Percentiles rank a stretch among this genome's conserved stretches.
Conservation (phyloP, 2,797 vertebrate species). For the Sebastes flavidus region DNA sequence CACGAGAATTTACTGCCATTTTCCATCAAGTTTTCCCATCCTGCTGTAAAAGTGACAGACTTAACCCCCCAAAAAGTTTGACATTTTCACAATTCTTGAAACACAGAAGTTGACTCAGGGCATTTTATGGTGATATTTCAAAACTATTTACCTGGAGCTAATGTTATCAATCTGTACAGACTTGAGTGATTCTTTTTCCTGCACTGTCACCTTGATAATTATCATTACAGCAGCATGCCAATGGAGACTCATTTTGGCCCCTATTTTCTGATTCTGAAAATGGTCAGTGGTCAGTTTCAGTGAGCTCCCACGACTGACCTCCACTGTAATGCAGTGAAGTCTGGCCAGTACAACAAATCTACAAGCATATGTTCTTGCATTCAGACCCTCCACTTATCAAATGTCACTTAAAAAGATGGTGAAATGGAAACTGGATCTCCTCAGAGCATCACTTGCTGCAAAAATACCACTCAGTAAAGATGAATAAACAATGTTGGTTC, state of each 20-base stretch:
- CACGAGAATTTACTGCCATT: conserved; percentile 9
- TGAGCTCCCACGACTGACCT: neutral
- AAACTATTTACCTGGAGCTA: neutral
- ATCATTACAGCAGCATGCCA: neutral
- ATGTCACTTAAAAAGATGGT: conserved; percentile 20
- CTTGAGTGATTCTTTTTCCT: neutral
- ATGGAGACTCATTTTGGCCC: neutral
- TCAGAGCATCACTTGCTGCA: conserved; percentile 44
- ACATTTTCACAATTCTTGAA: neutral
- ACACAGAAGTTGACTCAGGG: neutral
- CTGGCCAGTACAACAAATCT: neutral
- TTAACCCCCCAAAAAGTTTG: neutral
- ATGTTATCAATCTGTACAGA: neutral
- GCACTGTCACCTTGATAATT: neutral
- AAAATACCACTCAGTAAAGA: conserved; percentile 47
- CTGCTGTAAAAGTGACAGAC: conserved; percentile 4
- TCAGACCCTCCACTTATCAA: conserved; percentile 3
- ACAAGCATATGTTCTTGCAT: neutral
- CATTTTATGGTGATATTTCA: neutral
- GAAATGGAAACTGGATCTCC: conserved; percentile 28
- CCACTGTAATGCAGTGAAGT: neutral
- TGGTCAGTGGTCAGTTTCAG: neutral
- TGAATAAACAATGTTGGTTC: conserved; percentile 51
- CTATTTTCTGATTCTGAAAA: neutral
- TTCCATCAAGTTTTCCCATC: neutral